Conservation (phyloP, 2,113 vertebrate species). For the Ondatra zibethicus region DNA sequence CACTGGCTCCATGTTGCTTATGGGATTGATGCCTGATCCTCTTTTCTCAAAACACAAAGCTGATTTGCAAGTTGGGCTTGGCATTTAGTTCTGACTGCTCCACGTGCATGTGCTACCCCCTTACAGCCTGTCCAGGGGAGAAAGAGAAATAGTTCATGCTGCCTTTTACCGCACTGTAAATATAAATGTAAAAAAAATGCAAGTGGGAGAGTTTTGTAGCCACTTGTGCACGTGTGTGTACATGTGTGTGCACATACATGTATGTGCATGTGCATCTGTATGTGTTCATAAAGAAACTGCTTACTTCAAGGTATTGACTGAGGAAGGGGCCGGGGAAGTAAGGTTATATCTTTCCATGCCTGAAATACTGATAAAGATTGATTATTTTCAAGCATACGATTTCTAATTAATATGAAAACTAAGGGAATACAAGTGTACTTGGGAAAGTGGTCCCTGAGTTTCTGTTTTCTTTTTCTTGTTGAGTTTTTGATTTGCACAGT, state of each 20-base stretch:
- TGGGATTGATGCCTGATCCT: not conserved
- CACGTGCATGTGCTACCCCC: not conserved
- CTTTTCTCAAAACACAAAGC: not conserved
- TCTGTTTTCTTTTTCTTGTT: not conserved
- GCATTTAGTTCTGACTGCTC: not conserved
- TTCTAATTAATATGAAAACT: not conserved
- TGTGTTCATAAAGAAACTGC: not conserved
- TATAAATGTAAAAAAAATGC: not conserved
- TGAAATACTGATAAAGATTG: not conserved
- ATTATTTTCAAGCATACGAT: not conserved
- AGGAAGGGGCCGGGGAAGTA: not conserved
- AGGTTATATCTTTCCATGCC: not conserved
- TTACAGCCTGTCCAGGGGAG: not conserved
- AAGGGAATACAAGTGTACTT: not conserved
- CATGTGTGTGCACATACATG: not conserved
- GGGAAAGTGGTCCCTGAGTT: not conserved
- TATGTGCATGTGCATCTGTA: not conserved
- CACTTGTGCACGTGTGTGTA: not conserved
- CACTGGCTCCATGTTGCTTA: not conserved
- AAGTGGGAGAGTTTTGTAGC: slow-evolving; percentile 47
- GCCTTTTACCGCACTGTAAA: slow-evolving; percentile 2
- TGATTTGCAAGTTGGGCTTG: not conserved
- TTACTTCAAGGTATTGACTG: not conserved
- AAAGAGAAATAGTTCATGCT: slow-evolving; percentile 18
- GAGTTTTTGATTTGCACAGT: not conserved